Evolutionary conservation across 2,113 vertebrate species (phyloP).

Genomic region (Vulpes ferrilata): DNA sequence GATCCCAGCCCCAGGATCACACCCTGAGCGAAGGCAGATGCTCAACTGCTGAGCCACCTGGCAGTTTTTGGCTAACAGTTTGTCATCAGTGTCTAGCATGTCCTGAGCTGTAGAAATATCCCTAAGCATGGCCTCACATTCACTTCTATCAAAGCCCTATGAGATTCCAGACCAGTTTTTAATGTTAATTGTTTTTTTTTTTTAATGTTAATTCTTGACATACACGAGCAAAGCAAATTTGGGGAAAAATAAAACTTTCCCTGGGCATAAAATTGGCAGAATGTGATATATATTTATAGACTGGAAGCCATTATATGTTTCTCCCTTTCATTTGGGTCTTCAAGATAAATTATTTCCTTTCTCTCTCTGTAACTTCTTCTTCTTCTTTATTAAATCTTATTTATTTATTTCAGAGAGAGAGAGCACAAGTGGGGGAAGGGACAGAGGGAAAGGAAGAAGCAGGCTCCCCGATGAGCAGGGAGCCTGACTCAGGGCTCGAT

Average conservation of each 20-base stretch:
- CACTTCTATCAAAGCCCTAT: neutral
- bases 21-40: too few species aligned
- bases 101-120: neutral
- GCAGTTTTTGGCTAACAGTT: neutral
- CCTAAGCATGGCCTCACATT: neutral
- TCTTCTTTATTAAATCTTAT: too few species aligned
- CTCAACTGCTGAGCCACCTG: too few species aligned
- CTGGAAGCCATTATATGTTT: neutral
- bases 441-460: too few species aligned
- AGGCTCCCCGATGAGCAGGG: too few species aligned
- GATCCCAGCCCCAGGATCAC: too few species aligned
- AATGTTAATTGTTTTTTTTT: too few species aligned
- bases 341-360: neutral
- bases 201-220: neutral
- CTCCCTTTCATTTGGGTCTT: neutral
- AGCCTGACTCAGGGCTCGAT: too few species aligned
- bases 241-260: neutral
- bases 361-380: neutral
- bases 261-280: neutral
- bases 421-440: too few species aligned
- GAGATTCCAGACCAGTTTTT: constrained; percentile 12
- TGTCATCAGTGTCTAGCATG: neutral
- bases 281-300: neutral
- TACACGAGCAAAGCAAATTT: neutral
- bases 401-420: too few species aligned